Evolutionary conservation across 1,140 invertebrate species (phyloP), one percentile per base, ranked within the genome.

Genomic region (Pachyrhynchus sulphureomaculatus): DNA sequence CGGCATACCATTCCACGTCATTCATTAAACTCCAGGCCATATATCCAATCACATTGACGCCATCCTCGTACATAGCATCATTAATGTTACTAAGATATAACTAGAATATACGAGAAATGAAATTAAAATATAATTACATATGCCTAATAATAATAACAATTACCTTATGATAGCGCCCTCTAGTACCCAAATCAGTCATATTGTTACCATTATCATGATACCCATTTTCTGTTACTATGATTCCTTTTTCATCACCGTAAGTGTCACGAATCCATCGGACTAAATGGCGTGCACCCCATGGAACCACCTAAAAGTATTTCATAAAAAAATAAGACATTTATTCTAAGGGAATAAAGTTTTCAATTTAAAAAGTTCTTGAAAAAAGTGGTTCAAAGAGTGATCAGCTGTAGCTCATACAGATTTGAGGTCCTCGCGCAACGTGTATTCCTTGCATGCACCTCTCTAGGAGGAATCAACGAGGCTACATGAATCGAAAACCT

Each of bases 1-100:
- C 86, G n/a, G 67, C 70, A 1, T 74, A 72, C 89, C 90, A 93
- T 75, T 93, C 90, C 71, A 91, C 91, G 73, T 90, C 92, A 61
- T 92, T 90, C 64, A 92, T 76, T 0, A 93, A 71, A 61, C 85
- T 87, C 89, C 90, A 92, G 36, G 83, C 78, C 0, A 85, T 83
- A 66, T 91, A 92, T 0, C 80, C 86, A 12, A 77, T 72, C 0
- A 92, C 81, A 33, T 86, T 82, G 24, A 84, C 85, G 0, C 81
- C 80, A 65, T 89, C 85, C 12, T 78, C 63, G 9, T 79, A 66
- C 3, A 91, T 82, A 0, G 89, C 87, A 64, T 83, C 80, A 17
- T 88, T 76, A 57, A 90, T 74, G 10, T 84, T 79, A 52, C 82
- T 81, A 13, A 91, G 77, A 69, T 91, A 88, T 2, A 71, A 70